Base-by-base conservation (phyloP, 2,113 vertebrate species). In the Amphiprion percula region DNA sequence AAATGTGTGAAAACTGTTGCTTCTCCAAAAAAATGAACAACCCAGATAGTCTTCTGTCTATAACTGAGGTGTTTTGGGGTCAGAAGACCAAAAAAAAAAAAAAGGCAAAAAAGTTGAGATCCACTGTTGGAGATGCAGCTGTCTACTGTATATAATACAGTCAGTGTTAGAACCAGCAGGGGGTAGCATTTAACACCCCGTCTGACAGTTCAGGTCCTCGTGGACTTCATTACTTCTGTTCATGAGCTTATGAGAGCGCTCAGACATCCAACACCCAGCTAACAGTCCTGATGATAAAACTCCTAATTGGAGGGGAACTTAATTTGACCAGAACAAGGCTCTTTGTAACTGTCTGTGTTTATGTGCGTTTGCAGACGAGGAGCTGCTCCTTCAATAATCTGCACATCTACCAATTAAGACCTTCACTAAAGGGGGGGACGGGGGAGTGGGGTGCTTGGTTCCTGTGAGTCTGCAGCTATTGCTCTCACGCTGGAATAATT, bases 361-460 rank as follows among this genome's bases (percentile, higher is more conserved):
- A 4, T 58, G 23, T 49, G 53, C 58, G n/a, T 23, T 19, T 21
- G 37, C 6, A 24, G 3, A 21, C 9, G 24, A 1, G 30, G 33
- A 33, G 15, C 17, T 68, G 56, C 49, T 41, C 37, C 44, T 30
- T 72, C 17, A 4, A 21, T 50, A 83, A 78, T 88, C 79, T 62
- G 47, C 21, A 77, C 61, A 77, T 87, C 81, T 72, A 74, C 87
- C 79, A 90, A 87, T 90, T 89, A 90, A 69, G 59, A 73, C 50
- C 66, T 59, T 83, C 62, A 55, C 68, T 75, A 81, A 85, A 5
- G 1, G 15, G 5, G 28, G 28, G 3, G 28, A 5, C 3, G 28
- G 28, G 28, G 28, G 28, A 5, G 30, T 4, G 30, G 30, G 28
- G 23, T 28, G 33, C 39, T 37, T 0, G 10, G 55, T 65, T 84